phyloP scores from a whole-genome alignment of 1,140 invertebrate species.

The Ladona fulva region DNA sequence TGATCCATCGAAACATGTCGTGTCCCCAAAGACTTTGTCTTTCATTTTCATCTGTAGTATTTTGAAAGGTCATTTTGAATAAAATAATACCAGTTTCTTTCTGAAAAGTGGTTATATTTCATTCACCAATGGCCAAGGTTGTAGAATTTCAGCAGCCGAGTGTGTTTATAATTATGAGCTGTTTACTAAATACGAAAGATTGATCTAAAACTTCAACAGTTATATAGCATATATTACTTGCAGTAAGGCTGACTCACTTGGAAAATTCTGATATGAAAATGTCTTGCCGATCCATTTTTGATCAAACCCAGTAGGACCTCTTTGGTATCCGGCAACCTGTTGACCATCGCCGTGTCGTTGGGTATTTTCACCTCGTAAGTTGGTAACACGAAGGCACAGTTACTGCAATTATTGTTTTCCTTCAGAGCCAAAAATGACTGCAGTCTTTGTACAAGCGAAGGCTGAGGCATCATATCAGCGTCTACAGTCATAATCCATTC shows the following conservation, averaged over 20 bases:
- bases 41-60: no score
- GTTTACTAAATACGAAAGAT: no score
- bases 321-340: background rate
- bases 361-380: background rate
- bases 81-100: no score
- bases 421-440: background rate
- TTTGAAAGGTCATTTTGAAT: no score
- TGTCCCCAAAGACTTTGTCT: no score
- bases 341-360: background rate
- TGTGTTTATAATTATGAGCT: no score
- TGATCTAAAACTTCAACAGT: no score
- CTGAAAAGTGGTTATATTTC: no score
- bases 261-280: background rate
- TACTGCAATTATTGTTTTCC: background rate
- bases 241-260: background rate
- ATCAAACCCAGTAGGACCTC: background rate
- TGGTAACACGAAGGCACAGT: background rate
- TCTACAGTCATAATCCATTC: background rate
- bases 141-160: no score
- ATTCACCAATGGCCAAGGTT: no score
- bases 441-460: background rate
- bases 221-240: background rate
- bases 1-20: no score
- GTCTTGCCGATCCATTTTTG: background rate
- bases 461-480: background rate